Evolutionary conservation across 2,888 invertebrate genomes (phyloP), one percentile per base, ranked within the genome.

Genomic region (Drosophila infuscata): DNA sequence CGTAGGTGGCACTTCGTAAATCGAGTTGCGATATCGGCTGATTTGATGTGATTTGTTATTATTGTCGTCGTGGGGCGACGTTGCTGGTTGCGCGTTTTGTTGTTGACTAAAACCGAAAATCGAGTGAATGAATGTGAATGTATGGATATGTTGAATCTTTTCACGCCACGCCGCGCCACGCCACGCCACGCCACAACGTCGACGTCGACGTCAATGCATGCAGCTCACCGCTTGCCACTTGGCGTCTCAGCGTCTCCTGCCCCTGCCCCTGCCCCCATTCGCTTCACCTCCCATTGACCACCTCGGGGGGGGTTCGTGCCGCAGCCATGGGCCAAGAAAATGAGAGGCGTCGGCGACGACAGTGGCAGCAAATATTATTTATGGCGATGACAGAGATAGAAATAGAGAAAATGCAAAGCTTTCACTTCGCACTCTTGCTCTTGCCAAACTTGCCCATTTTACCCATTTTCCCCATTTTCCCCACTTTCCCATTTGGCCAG

Each of bases 101-200:
- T 84, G 74, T 88, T 88, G 79, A 83, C 83, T 83, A 84, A 88
- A 84, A 65, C 74, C 49, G 65, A 65, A 76, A 70, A 68, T 35
- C 65, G 61, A 76, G 48, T 68, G 77, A 83, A 77, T 73, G 69
- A 60, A 66, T 64, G 64, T 30, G 56, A 66, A 66, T 64, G 63
- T 63, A 70, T 69, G 48, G 67, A 72, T 41, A 59, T 81, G 60
- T 73, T 83, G 78, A 75, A 60, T 76, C 66, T 73, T 63, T 81
- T 60, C 56, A 61, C 60, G 70, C 65, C 59, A 62, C 56, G 25
- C 25, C 56, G 58, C 60, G 70, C 65, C 59, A 62, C 56, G 20
- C 20, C 59, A 62, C 56, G 20, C 20, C 56, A 61, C 60, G 70
- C 65, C 59, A 62, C 56, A 53, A 15, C 61, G 71, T 65, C 71